Base-by-base conservation (phyloP, 2,113 vertebrate genomes). In the Peromyscus maniculatus region DNA sequence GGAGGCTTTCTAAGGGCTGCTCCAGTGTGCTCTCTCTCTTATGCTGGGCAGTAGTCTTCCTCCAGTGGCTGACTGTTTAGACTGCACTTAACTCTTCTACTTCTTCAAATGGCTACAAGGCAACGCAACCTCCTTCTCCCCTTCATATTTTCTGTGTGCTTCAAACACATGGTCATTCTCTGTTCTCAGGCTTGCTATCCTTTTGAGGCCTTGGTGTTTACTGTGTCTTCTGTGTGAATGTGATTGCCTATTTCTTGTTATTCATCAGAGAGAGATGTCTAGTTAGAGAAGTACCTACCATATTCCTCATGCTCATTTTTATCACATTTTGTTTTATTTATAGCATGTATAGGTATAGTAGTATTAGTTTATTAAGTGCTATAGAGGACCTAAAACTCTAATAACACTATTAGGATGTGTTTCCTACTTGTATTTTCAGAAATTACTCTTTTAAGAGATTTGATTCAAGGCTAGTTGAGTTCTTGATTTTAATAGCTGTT, bases 401-500 rank as follows among this genome's bases (percentile, higher is more conserved):
- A 62, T 95, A 91, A 93, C 91, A 96, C 71, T 64, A 79, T 6
- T 91, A 39, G 55, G 22, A 64, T 69, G 10, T 87, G 24, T 91
- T 97, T 93, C 19, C 49, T 93, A 43, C 36, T 92, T 93, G 72
- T 16, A 39, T 57, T 83, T 93, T 94, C 24, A 64, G 17, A 88
- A 93, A 59, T 94, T 80, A 71, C 21, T 57, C 62, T 83, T 91
- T 74, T 28, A 55, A 95, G 21, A 78, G 80, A 75, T 93, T 94
- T 75, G n/a, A 26, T 89, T 97, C 62, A 88, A 91, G 89, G n/a
- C 67, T 93, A 64, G 0, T 87, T 66, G 62, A 26, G 26, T 80
- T 97, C 55, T 71, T 91, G 80, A 91, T 96, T 96, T 92, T 87
- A 87, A 67, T 75, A 92, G 62, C 87, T 39, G 64, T 91, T 91